Conservation (phyloP, 2,888 invertebrate genomes). For the Agrotis clavis region DNA sequence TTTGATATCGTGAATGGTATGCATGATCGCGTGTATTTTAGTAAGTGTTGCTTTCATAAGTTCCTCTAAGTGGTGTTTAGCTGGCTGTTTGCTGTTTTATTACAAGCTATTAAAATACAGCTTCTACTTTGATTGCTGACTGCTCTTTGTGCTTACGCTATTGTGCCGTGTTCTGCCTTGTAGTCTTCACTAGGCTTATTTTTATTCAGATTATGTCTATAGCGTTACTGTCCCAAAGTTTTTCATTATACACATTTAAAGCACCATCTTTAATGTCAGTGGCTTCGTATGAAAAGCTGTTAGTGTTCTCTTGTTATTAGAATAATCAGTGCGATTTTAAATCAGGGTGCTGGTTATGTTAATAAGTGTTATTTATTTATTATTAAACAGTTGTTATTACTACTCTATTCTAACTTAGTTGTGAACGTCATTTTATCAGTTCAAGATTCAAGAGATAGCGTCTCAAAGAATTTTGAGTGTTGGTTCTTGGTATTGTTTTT, state of each 20-base stretch:
- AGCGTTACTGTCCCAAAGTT: conserved; percentile 81
- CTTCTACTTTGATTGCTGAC: conserved; percentile 37
- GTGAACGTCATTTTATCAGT: conserved; percentile 35
- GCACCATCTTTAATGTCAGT: conserved; percentile 60
- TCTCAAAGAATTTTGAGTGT: background rate
- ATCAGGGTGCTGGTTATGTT: conserved; percentile 28
- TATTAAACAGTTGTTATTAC: conserved; percentile 16
- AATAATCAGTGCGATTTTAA: conserved; percentile 36
- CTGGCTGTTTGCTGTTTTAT: background rate
- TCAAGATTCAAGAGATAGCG: background rate
- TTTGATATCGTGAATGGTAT: background rate
- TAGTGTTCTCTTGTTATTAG: conserved; percentile 8
- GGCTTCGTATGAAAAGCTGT: conserved; percentile 71
- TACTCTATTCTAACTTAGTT: conserved; percentile 23
- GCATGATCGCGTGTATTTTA: background rate
- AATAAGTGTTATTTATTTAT: conserved; percentile 10
- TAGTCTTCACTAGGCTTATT: conserved; percentile 40
- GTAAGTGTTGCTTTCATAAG: background rate
- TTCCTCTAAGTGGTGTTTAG: conserved; percentile 18
- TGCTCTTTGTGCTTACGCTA: conserved; percentile 50
- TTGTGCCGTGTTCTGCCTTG: conserved; percentile 47
- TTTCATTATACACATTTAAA: conserved; percentile 72
- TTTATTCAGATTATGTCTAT: conserved; percentile 34
- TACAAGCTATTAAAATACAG: conserved; percentile 41
- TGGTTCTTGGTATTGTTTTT: background rate